These are phyloP conservation scores for Colius striatus DNA, from an alignment of 2,113 vertebrate species.

Conservation along the genomic window DNA sequence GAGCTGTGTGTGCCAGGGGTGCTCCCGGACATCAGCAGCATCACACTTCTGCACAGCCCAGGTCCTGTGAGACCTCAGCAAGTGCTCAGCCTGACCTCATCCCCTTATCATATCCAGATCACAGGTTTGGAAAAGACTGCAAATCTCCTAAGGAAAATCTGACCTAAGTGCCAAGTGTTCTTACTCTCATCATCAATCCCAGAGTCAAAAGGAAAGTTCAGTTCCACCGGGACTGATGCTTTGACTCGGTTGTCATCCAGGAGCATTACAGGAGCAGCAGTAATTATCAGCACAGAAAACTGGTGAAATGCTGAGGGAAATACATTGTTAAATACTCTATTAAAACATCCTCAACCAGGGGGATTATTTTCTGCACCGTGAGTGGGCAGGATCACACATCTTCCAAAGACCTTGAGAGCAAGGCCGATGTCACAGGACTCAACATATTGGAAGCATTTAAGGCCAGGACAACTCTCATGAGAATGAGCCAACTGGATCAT, in stretches of 20 bases:
- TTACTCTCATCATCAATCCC: accelerated
- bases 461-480: background rate
- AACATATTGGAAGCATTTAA: background rate
- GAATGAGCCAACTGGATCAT: background rate
- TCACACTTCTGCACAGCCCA: accelerated
- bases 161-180: background rate
- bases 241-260: background rate
- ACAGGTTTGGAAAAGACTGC: background rate
- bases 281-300: background rate
- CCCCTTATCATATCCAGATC: too few species aligned
- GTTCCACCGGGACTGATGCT: accelerated
- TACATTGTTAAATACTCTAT: background rate
- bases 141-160: background rate
- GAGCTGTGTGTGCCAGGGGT: background rate
- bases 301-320: background rate
- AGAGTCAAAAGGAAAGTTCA: background rate
- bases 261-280: background rate
- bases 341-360: background rate
- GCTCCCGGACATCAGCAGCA: accelerated
- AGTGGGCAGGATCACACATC: background rate
- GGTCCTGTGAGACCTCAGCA: background rate
- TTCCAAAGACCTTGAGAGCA: background rate
- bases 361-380: accelerated
- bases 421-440: accelerated
- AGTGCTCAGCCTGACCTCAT: background rate